Percentiles rank a stretch among this genome's conserved stretches.
These are phyloP conservation scores for Drosophila nebulosa DNA, from an alignment of 1,140 invertebrate genomes.

Conservation along the genomic window DNA sequence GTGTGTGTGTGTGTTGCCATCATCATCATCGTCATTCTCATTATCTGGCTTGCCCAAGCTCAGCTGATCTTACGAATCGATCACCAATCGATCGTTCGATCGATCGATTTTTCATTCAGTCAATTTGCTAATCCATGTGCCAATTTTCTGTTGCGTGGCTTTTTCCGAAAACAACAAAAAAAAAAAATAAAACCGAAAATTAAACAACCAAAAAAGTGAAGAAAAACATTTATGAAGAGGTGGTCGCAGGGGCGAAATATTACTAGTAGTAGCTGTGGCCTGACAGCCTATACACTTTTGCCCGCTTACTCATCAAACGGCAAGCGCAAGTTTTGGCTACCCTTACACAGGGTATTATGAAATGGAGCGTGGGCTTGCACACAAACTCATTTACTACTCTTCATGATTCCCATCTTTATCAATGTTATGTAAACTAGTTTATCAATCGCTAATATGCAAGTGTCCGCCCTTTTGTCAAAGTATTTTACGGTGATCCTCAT, in stretches of 20 bases:
- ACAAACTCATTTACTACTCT: too few species aligned
- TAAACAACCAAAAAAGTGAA: conserved; percentile 15
- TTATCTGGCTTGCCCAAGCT: conserved; percentile 35
- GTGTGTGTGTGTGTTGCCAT: too few species aligned
- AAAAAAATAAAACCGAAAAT: conserved; percentile 27
- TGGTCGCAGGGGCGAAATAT: background rate
- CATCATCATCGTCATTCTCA: conserved; percentile 20
- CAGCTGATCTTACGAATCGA: conserved; percentile 46
- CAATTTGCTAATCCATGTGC: conserved; percentile 55
- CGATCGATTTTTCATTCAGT: conserved; percentile 31
- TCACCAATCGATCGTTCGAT: conserved; percentile 31
- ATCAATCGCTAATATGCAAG: too few species aligned
- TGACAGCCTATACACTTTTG: conserved; percentile 28
- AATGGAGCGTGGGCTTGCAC: background rate
- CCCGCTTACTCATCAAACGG: conserved; percentile 70
- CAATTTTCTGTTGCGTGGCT: conserved; percentile 51
- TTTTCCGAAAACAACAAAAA: conserved; percentile 5
- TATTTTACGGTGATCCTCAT: too few species aligned
- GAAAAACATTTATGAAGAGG: conserved; percentile 29
- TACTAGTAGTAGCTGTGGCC: background rate
- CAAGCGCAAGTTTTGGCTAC: background rate
- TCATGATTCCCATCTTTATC: too few species aligned
- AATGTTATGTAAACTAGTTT: too few species aligned
- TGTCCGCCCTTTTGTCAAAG: too few species aligned
- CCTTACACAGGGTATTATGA: background rate